Base-by-base conservation (phyloP, 2,797 vertebrate species). In the Acrossocheilus wenchowensis region DNA sequence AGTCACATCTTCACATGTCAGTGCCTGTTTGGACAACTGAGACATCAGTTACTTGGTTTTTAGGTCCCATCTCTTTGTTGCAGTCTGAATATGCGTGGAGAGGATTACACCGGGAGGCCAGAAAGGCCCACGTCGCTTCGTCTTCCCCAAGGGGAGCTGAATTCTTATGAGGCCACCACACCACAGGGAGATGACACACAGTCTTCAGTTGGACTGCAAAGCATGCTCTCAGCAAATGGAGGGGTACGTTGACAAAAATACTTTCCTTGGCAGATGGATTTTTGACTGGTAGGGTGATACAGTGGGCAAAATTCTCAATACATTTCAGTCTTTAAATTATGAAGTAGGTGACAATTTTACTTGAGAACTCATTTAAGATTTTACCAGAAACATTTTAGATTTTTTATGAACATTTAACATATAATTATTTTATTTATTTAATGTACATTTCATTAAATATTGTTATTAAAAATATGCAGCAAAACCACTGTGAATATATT, bases 101-200 rank as follows among this genome's bases (percentile, higher is more conserved):
- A 95, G 23, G 95, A 96, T 30, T 30, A 86, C 52, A 30, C 41
- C 0, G 89, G 88, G 45, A 92, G 78, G 50, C 79, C 91, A 10
- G 95, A 96, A 86, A 93, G 91, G 19, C 89, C 88, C 21, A 75
- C 89, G 19, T 91, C 93, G 14, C 74, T 94, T 9, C 94, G 93
- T 68, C 92, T 95, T n/a, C 82, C 90, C 3, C 92, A 57, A 48
- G 79, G 68, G 23, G 95, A 95, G 39, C 90, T 86, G 1, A 87
- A 69, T 23, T 92, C 94, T 5, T 11, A 92, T 1, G 94, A 95
- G 54, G 57, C 92, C n/a, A 94, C 92, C 17, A 93, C 93, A 0
- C 93, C 94, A 71, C 93, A 93, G 57, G 89, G 89, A 81, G 95
- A 95, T 3, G 94, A 95, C 8, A 34, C 91, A 0, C 92, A 91